Percentiles rank a stretch among this genome's conserved stretches.
These are phyloP conservation scores for Carollia perspicillata DNA, from an alignment of 2,113 vertebrate genomes.

Conservation along the genomic window DNA sequence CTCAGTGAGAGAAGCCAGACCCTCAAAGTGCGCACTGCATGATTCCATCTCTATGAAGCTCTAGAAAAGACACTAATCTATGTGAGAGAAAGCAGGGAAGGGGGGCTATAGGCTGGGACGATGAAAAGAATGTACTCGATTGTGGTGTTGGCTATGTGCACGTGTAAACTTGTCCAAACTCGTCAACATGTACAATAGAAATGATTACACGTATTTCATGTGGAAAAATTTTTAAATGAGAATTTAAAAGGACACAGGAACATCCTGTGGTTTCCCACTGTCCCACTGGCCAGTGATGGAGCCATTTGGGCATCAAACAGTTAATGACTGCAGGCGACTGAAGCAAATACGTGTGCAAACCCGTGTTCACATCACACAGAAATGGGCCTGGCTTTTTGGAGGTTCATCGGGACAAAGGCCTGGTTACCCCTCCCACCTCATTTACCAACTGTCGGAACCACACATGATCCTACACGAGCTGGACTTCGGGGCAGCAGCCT, in stretches of 20 bases:
- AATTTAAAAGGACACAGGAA: neutral
- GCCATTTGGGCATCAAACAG: neutral
- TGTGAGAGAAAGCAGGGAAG: neutral
- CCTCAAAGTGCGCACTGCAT: fast-evolving
- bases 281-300: neutral
- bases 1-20: neutral
- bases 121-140: fast-evolving
- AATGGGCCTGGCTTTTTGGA: fast-evolving
- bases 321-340: fast-evolving
- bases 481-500: neutral
- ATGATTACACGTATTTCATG: neutral
- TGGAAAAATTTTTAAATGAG: neutral
- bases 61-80: neutral
- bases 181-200: neutral
- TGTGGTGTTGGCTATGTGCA: neutral
- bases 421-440: neutral
- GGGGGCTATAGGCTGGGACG: neutral
- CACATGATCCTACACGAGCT: neutral
- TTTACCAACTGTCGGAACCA: neutral
- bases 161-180: neutral
- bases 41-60: fast-evolving
- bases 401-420: neutral
- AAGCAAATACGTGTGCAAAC: fast-evolving
- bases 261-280: neutral
- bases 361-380: fast-evolving